Evolutionary conservation across 1,140 invertebrate genomes (phyloP), one percentile per base, ranked within the genome.

Genomic region (Hestina assimilis): DNA sequence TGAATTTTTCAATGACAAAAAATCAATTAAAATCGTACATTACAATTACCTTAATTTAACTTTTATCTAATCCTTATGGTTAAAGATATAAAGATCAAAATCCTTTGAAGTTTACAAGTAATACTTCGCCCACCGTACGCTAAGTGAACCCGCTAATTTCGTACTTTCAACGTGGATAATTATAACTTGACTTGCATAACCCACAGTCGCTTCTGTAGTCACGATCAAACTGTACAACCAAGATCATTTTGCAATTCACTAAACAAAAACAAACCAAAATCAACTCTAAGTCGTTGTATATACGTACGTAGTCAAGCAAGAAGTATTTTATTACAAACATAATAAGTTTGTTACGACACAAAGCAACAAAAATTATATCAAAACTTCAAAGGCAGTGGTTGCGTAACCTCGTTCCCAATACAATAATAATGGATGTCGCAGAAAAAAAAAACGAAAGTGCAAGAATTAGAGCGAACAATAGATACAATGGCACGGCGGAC

Each of bases 341-440:
- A 17, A 40, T 58, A 56, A 50, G 28, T 14, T 69, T 63, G 70
- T 66, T 21, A 33, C 45, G 46, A 70, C 66, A 82, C 70, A 79
- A 83, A 78, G 75, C 73, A 75, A 60, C 76, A 79, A 87, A 86
- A 87, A 87, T 87, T 83, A 87, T 87, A 85, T 87, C 82, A 87
- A 87, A 85, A 83, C 77, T 79, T 70, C 72, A 78, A 79, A 83
- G 72, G 75, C 69, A 67, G 61, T 45, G 66, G 72, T 87, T 87
- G 75, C 80, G 58, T 77, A 85, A 87, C 84, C 84, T 87, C 83
- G 83, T 83, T 62, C 82, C 64, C 79, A 76, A 87, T 87, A 83
- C 73, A 77, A 83, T 87, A 80, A 85, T 86, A 73, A 75, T 77
- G 65, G 83, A 79, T 80, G 83, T 80, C 79, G 74, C 73, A 72